phyloP scores from a whole-genome alignment of 2,797 vertebrate genomes.

The Phalloptychus januarius region DNA sequence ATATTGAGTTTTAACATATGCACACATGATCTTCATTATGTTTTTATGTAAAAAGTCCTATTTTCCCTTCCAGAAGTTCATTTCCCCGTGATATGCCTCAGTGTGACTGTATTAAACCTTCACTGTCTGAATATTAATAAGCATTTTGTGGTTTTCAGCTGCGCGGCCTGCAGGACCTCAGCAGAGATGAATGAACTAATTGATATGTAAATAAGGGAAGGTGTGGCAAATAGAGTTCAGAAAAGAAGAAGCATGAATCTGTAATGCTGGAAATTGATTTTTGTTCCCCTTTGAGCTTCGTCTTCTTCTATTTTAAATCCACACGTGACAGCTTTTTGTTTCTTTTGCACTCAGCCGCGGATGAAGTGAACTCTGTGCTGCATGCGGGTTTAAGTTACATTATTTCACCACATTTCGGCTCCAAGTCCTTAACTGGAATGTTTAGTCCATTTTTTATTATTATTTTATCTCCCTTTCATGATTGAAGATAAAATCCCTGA shows the following conservation, averaged over 20 bases:
- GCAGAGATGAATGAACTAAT: constrained; percentile 62
- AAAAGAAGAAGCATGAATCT: constrained; percentile 36
- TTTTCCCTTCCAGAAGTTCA: constrained; percentile 16
- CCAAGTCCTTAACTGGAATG: background rate
- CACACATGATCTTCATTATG: background rate
- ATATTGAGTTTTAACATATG: constrained; percentile 8
- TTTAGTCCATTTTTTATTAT: constrained; percentile 8
- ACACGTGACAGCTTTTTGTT: background rate
- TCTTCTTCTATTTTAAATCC: constrained; percentile 37
- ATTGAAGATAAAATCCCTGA: constrained; percentile 45
- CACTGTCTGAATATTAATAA: constrained; percentile 66
- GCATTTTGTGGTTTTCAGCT: constrained; percentile 42
- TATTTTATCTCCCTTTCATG: constrained; percentile 26
- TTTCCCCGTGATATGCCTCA: constrained; percentile 18
- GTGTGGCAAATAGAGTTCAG: constrained; percentile 52
- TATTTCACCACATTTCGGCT: background rate
- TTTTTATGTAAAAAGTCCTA: background rate
- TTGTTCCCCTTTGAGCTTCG: constrained; percentile 44
- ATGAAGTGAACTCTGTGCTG: background rate
- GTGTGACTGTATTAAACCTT: constrained; percentile 23
- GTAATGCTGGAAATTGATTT: constrained; percentile 59
- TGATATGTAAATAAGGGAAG: constrained; percentile 61
- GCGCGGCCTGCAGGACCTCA: constrained; percentile 29
- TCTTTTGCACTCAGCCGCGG: background rate
- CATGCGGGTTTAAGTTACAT: background rate